Conservation (phyloP, 1,140 invertebrate genomes). For the Globodera rostochiensis region DNA sequence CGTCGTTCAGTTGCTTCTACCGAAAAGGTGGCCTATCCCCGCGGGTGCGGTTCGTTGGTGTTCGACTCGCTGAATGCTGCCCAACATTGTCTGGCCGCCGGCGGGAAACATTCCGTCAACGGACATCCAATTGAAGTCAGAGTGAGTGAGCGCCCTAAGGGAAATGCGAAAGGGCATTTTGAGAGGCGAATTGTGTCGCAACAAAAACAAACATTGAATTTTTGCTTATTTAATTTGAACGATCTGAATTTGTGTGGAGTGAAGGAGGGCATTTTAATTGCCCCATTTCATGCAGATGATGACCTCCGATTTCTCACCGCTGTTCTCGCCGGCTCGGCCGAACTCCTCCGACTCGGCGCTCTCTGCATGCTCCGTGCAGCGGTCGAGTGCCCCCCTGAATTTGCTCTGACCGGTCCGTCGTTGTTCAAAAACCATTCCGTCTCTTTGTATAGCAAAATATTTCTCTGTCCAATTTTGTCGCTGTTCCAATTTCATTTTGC, state of each 20-base stretch:
- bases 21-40: conserved; percentile 20
- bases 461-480: too few relatives aligned
- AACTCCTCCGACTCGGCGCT: conserved; percentile 13
- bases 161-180: neutral
- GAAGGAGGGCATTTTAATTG: too few relatives aligned
- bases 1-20: neutral
- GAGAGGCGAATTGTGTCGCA: neutral
- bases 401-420: neutral
- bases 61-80: conserved; percentile 15
- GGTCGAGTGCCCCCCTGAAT: neutral
- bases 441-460: too few relatives aligned
- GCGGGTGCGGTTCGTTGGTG: conserved; percentile 24
- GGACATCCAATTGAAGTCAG: conserved; percentile 25
- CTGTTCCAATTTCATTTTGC: too few relatives aligned
- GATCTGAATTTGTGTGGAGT: too few relatives aligned
- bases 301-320: neutral
- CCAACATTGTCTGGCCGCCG: conserved; percentile 16
- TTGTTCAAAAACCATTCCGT: too few relatives aligned
- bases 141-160: neutral
- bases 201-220: neutral
- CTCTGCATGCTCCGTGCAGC: neutral
- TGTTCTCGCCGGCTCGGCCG: neutral
- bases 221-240: neutral
- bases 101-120: conserved; percentile 8
- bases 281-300: neutral